Evolutionary conservation across 2,888 invertebrate species (phyloP), one percentile per base, ranked within the genome.

Genomic region (Acleris cristana): DNA sequence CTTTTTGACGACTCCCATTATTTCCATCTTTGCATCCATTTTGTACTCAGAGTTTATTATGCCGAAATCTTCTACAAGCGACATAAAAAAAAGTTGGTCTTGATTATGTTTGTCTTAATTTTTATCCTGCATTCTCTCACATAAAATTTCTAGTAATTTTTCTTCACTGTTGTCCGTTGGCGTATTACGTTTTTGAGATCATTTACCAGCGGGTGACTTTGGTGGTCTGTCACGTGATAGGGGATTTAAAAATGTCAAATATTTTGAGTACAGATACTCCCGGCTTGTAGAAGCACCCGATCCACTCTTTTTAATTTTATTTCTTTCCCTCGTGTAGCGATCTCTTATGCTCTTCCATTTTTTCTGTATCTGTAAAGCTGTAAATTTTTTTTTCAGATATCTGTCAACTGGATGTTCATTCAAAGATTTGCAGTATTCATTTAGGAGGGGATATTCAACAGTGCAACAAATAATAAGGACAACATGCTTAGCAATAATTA

Each of bases 31-130:
- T 23, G 58, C 45, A 34, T 64, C 64, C 49, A 57, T 57, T 64
- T 64, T 64, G 23, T 55, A 64, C 26, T 64, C 57, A 34, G 64
- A 16, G 40, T 57, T n/a, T 26, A 64, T 57, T 12, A 57, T 40
- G 18, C 55, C 34, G 34, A 64, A 64, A 64, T 64, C 64, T 45
- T 64, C 64, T 30, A 64, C 45, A 19, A 64, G 48, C 23, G 64
- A 64, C 57, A 57, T 52, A 21, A 52, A 51, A 64, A 64, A 57
- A 19, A 16, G 30, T 18, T 58, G 18, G 48, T 58, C 48, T 48
- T 21, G 48, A 40, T 64, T 57, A 30, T 64, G 49, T 57, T 57
- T 48, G 12, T 55, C 48, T 51, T 64, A n/a, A 53, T 21, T 64
- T 64, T 57, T 64, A 26, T 64, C 52, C 49, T 49, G 49, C 51